phyloP scores from a whole-genome alignment of 1,140 invertebrate species.

The Brachionus rubens region DNA sequence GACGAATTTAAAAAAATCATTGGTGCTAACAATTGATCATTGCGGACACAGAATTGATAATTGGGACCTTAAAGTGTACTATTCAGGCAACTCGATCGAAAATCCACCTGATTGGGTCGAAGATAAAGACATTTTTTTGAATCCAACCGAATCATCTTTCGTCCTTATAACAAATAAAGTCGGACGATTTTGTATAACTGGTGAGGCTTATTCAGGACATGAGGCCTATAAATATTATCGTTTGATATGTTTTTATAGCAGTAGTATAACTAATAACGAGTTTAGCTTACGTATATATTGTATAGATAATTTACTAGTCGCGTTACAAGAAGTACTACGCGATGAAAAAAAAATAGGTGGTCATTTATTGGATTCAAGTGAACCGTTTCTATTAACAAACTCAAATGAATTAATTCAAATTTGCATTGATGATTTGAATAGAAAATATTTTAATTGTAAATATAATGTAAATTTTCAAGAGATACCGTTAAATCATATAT shows the following conservation, averaged over 20 bases:
- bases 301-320: constrained; percentile 6
- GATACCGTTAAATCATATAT: constrained; percentile 37
- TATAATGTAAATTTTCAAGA: constrained; percentile 26
- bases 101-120: not conserved
- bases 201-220: not conserved
- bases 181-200: constrained; percentile 4
- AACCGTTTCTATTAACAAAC: not conserved
- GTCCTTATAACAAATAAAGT: constrained; percentile 31
- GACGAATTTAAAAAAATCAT: not conserved
- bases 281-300: constrained; percentile 34
- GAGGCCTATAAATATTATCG: constrained; percentile 19
- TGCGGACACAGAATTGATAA: not conserved
- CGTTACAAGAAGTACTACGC: constrained; percentile 26
- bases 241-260: constrained; percentile 5
- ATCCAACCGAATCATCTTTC: constrained; percentile 1
- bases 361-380: constrained; percentile 20
- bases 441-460: constrained; percentile 22
- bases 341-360: constrained; percentile 42
- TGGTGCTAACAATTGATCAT: constrained; percentile 26
- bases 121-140: not conserved
- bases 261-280: constrained; percentile 6
- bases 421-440: constrained; percentile 19
- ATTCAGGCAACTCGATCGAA: not conserved
- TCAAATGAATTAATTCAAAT: constrained; percentile 4
- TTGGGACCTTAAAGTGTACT: constrained; percentile 2